Evolutionary conservation across 2,888 invertebrate species (phyloP).

Genomic region (Stenchaetothrips biformis): DNA sequence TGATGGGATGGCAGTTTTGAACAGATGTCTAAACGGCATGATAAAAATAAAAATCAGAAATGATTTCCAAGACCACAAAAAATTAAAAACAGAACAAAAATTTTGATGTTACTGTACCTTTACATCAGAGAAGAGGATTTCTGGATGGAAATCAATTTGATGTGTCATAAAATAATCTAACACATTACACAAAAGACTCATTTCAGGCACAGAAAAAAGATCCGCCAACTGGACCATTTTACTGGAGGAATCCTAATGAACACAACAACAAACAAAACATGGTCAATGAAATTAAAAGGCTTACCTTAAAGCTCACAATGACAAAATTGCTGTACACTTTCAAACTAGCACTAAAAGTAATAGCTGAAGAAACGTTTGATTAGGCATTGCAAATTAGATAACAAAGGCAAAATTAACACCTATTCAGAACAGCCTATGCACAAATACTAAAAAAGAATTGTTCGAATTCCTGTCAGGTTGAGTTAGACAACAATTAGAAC

Average conservation of each 20-base stretch:
- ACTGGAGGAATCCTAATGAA: constrained; percentile 41
- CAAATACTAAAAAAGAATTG: too few species aligned
- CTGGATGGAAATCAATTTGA: constrained; percentile 89
- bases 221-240: constrained; percentile 93
- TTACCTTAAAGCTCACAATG: not conserved
- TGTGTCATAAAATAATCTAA: constrained; percentile 87
- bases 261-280: not conserved
- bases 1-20: constrained; percentile 78
- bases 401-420: too few species aligned
- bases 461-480: too few species aligned
- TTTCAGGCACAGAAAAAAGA: constrained; percentile 94
- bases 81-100: not conserved
- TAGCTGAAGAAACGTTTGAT: too few species aligned
- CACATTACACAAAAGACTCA: constrained; percentile 87
- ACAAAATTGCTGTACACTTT: not conserved
- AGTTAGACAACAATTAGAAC: too few species aligned
- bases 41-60: constrained; percentile 17
- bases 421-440: too few species aligned
- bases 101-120: constrained; percentile 56
- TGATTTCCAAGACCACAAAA: too few species aligned
- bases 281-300: not conserved
- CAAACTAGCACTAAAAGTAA: not conserved
- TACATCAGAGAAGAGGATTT: constrained; percentile 90
- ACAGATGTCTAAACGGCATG: constrained; percentile 68
- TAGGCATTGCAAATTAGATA: too few species aligned